Conservation (phyloP, 1,140 invertebrate genomes). For the Brachionus koreanus region DNA sequence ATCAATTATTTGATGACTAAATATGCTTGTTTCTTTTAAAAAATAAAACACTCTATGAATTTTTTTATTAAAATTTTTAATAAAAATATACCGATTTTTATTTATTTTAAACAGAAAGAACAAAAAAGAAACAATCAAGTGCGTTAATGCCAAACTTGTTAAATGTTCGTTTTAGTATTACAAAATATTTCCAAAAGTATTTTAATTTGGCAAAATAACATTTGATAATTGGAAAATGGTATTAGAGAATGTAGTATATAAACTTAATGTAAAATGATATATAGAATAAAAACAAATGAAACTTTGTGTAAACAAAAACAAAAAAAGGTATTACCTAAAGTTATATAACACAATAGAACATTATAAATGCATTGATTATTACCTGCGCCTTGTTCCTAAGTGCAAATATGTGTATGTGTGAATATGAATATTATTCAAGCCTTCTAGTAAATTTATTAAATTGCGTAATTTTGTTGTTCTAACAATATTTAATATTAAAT, state of each 20-base stretch:
- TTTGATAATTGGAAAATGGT: background rate
- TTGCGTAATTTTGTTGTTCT: slow-evolving; percentile 11
- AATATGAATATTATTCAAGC: background rate
- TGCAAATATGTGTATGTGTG: slow-evolving; percentile 21
- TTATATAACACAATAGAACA: slow-evolving; percentile 14
- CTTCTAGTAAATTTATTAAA: background rate
- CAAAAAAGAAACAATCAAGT: too few species aligned
- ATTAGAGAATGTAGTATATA: background rate
- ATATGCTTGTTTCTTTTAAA: background rate
- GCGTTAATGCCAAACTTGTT: background rate
- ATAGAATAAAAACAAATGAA: background rate
- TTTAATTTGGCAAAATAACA: background rate
- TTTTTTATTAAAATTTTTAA: too few species aligned
- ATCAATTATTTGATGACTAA: background rate
- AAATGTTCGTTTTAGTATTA: background rate
- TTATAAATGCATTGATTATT: slow-evolving; percentile 28
- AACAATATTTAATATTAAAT: background rate
- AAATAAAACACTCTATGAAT: background rate
- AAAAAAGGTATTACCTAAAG: slow-evolving; percentile 30
- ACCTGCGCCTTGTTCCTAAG: slow-evolving; percentile 9
- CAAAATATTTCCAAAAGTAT: background rate
- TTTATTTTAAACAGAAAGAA: too few species aligned
- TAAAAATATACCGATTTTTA: too few species aligned
- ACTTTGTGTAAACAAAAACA: background rate
- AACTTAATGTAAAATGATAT: background rate